phyloP scores from a whole-genome alignment of 2,888 invertebrate genomes.

The Opisthograptis luteolata region DNA sequence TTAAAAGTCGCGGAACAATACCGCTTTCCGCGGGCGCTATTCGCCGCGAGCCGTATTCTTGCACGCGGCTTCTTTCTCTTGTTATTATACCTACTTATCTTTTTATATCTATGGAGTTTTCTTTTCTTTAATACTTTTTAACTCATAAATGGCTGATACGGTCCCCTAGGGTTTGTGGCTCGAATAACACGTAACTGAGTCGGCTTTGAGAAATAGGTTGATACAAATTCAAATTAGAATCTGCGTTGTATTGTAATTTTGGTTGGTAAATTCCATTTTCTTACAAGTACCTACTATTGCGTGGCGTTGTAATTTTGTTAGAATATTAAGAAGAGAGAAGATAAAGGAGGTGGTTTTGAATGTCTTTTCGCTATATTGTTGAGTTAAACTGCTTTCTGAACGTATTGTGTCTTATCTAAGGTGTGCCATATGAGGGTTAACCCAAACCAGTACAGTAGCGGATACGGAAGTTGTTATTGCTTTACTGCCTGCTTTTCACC shows the following conservation, averaged over 20 bases:
- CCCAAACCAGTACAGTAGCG: conserved; percentile 2
- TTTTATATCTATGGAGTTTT: conserved; percentile 79
- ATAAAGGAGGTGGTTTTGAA: conserved; percentile 4
- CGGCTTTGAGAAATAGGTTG: conserved; percentile 54
- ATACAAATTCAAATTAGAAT: conserved; percentile 70
- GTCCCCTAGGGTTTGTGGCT: conserved; percentile 79
- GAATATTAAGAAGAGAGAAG: conserved; percentile 15
- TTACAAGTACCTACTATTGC: conserved; percentile 32
- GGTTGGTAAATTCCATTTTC: conserved; percentile 42
- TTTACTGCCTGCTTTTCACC: conserved; percentile 17
- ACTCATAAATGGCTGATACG: conserved; percentile 83
- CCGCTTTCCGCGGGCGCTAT: conserved; percentile 76
- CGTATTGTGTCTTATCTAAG: conserved; percentile 8
- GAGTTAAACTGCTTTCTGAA: background rate
- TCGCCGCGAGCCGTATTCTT: conserved; percentile 81
- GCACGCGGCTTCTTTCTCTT: conserved; percentile 77
- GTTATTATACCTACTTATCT: conserved; percentile 73
- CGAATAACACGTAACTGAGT: conserved; percentile 84
- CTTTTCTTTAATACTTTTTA: conserved; percentile 82
- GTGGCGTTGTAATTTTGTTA: conserved; percentile 43
- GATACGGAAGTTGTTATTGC: conserved; percentile 21
- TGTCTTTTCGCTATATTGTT: conserved; percentile 4
- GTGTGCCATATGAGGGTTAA: conserved; percentile 6
- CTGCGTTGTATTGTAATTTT: conserved; percentile 59
- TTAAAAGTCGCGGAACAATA: conserved; percentile 82